Evolutionary conservation across 2,797 vertebrate species (phyloP).

Genomic region (Anabas testudineus): DNA sequence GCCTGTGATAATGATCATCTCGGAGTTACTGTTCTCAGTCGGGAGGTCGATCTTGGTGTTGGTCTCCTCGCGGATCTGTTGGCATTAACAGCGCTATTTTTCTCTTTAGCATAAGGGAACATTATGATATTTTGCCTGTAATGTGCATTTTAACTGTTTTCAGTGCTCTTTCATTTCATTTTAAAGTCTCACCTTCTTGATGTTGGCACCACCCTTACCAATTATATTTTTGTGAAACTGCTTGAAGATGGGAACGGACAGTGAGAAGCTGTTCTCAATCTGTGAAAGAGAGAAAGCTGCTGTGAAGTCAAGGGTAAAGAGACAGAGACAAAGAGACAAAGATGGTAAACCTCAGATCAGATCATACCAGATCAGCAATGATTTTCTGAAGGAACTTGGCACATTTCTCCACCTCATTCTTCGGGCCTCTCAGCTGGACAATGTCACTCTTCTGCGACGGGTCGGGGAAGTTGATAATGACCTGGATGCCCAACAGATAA

Average conservation of each 20-base stretch:
- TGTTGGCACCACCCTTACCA: conserved; percentile 87
- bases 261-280: conserved; percentile 88
- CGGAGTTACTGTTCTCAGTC: conserved; percentile 87
- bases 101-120: not conserved
- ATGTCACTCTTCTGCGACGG: conserved; percentile 87
- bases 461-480: conserved; percentile 89
- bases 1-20: conserved; percentile 88
- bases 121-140: not conserved
- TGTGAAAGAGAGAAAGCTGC: conserved; percentile 44
- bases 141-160: too few relatives aligned
- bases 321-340: too few relatives aligned
- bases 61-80: conserved; percentile 87
- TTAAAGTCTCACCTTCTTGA: conserved; percentile 83
- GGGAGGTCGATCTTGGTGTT: conserved; percentile 90
- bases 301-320: not conserved
- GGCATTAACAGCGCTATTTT: not conserved
- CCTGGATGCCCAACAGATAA: conserved; percentile 64
- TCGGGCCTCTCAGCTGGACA: conserved; percentile 88
- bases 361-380: conserved; percentile 85
- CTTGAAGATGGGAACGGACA: conserved; percentile 88
- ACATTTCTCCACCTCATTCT: conserved; percentile 89
- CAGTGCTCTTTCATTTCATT: not conserved
- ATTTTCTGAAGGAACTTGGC: conserved; percentile 88
- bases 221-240: conserved; percentile 91
- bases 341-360: accelerated